Conservation (phyloP, 2,797 vertebrate genomes). For the Pseudochirops cupreus region DNA sequence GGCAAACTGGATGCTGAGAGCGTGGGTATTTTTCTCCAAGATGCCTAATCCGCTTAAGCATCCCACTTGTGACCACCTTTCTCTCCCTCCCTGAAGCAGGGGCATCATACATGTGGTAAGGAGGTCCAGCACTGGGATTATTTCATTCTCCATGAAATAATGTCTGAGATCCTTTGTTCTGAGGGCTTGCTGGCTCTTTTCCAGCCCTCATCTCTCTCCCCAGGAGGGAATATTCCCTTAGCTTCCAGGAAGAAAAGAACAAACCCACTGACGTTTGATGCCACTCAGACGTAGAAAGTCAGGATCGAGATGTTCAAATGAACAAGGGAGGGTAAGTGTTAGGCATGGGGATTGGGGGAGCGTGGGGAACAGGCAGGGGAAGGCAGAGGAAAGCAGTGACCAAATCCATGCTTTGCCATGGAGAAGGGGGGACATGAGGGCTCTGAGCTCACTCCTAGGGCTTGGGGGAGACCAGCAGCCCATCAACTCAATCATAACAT, state of each 20-base stretch:
- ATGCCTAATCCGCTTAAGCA: background rate
- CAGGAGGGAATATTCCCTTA: background rate
- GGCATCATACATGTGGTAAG: background rate
- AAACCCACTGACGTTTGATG: background rate
- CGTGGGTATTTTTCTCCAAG: background rate
- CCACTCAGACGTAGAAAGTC: no score
- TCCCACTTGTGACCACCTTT: background rate
- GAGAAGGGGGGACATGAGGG: background rate
- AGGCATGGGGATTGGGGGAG: background rate
- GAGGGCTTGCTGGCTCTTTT: background rate
- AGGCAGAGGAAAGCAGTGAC: no score
- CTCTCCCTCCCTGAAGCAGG: background rate
- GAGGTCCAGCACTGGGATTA: background rate
- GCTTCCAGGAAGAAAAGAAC: background rate
- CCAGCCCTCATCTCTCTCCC: background rate
- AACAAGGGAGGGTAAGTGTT: background rate
- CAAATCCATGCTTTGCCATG: background rate
- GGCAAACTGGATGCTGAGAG: background rate
- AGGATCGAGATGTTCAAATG: background rate
- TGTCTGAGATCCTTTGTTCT: background rate
- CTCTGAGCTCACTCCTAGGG: background rate
- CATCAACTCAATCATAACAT: background rate
- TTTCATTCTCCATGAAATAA: background rate
- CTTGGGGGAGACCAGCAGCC: background rate
- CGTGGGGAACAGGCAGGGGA: background rate